Conservation (phyloP, 2,113 vertebrate species). For the Bothrops jararaca region DNA sequence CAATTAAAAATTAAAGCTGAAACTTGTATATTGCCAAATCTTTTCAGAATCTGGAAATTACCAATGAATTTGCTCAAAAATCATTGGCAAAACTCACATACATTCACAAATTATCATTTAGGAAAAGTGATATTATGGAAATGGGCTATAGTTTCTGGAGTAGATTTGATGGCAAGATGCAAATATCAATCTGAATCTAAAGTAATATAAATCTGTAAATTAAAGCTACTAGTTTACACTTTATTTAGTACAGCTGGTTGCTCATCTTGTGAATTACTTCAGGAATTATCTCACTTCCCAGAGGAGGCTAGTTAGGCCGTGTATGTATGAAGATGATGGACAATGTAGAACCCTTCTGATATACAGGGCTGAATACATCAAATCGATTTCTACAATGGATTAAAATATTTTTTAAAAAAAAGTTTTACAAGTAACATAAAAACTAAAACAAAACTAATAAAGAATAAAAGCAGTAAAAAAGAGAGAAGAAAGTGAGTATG, state of each 20-base stretch:
- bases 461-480: not conserved
- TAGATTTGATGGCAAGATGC: not conserved
- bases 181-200: not conserved
- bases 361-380: not conserved
- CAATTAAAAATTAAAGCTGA: constrained; percentile 46
- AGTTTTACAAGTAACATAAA: not conserved
- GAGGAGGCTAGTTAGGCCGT: not conserved
- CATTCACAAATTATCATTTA: constrained; percentile 24
- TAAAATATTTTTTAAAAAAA: not conserved
- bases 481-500: not conserved
- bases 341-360: not conserved
- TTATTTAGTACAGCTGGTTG: not conserved
- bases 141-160: constrained; percentile 19
- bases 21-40: constrained; percentile 22
- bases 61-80: constrained; percentile 47
- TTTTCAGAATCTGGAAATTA: constrained; percentile 34
- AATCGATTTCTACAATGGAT: not conserved
- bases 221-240: not conserved
- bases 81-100: constrained; percentile 36
- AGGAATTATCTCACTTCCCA: not conserved
- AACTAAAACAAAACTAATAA: not conserved
- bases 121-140: constrained; percentile 25
- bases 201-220: not conserved
- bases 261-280: not conserved
- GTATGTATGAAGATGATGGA: not conserved